Base-by-base conservation (phyloP, 2,888 invertebrate genomes). In the Nephrotoma appendiculata region DNA sequence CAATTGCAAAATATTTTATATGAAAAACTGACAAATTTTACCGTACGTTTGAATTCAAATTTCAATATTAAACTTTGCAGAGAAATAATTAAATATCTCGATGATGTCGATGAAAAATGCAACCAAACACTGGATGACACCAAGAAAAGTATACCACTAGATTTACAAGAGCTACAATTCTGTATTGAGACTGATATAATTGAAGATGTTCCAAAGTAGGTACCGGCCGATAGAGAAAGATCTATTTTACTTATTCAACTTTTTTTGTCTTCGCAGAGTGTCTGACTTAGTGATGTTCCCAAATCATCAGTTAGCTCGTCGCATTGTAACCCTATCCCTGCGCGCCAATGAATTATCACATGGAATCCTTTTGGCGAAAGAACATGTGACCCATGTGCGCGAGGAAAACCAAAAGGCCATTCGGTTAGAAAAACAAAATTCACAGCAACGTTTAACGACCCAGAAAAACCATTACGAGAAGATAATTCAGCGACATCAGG, bases 401-500 rank as follows among this genome's bases (percentile, higher is more conserved):
- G 89, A 89, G 88, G 89, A 93, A 88, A 90, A 91, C 87, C 89
- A 92, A 90, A 90, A 91, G 90, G 87, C 90, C 88, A 87, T 91
- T 87, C 87, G 92, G 71, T 87, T 91, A 86, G 91, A 92, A 89
- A 91, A 92, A 87, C 89, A 90, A 5, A 92, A 92, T 87, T 90
- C 90, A 31, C 90, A 92, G 3, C 92, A 92, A 86, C 91, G 91
- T 87, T 89, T 94, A 87, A 92, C 93, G 31, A 92, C 93, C 44
- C 94, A 95, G 88, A 95, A 95, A 89, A 93, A 94, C 41, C 96
- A 96, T 88, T 96, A 95, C 89, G 96, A 96, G 89, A 93, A 91
- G 2, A 93, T 95, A 0, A 94, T 97, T 41, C 94, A 95, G 88
- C 92, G 97, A 12, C 97, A 97, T 90, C 97, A 97, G 90, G 95